phyloP scores from a whole-genome alignment of 1,140 invertebrate species.

The Apis cerana region DNA sequence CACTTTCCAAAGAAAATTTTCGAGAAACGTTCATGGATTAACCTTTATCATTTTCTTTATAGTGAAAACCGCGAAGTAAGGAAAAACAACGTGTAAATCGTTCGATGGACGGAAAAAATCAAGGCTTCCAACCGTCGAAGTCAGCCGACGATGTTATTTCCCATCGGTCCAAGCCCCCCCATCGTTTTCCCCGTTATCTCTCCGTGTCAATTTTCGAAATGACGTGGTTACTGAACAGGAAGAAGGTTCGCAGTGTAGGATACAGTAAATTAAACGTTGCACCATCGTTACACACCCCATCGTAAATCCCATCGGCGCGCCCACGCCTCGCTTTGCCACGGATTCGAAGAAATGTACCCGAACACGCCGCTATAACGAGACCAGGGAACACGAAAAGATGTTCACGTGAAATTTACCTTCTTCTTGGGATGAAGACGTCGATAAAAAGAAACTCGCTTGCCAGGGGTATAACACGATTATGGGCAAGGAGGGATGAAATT shows the following conservation, averaged over 20 bases:
- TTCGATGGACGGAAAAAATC: slow-evolving; percentile 7
- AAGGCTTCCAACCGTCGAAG: background rate
- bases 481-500: no score
- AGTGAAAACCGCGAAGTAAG: no score
- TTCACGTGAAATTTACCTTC: background rate
- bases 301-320: slow-evolving; percentile 23
- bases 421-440: no score
- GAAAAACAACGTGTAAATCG: slow-evolving; percentile 5
- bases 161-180: background rate
- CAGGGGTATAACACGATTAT: no score
- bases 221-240: slow-evolving; percentile 41
- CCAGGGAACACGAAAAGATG: background rate
- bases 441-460: no score
- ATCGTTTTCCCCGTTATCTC: slow-evolving; percentile 29
- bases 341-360: background rate
- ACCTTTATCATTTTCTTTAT: background rate
- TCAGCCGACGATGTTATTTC: slow-evolving; percentile 15
- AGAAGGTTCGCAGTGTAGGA: background rate
- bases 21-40: background rate
- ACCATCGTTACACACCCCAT: background rate
- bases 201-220: slow-evolving; percentile 37
- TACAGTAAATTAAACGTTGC: slow-evolving; percentile 31
- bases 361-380: background rate
- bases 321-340: background rate
- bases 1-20: background rate